These are phyloP conservation scores for Heliothis virescens DNA, from an alignment of 1,140 invertebrate species.

Conservation along the genomic window DNA sequence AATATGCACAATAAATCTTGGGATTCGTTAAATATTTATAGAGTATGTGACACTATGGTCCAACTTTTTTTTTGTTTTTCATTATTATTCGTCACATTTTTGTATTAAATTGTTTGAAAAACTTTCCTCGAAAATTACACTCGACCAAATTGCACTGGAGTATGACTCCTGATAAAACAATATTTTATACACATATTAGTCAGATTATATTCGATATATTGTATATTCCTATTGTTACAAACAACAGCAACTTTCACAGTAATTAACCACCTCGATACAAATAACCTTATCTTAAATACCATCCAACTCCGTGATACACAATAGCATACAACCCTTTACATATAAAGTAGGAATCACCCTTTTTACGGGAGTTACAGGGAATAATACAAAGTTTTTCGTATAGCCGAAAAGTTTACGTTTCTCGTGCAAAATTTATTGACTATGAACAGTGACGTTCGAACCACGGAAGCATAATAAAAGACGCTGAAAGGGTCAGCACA, in stretches of 20 bases:
- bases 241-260: not conserved
- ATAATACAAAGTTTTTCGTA: slow-evolving; percentile 60
- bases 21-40: slow-evolving; percentile 19
- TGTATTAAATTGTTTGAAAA: no score
- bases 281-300: slow-evolving; percentile 35
- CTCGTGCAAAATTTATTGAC: slow-evolving; percentile 66
- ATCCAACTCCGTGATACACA: slow-evolving; percentile 8
- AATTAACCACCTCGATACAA: slow-evolving; percentile 15
- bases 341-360: slow-evolving; percentile 49
- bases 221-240: not conserved
- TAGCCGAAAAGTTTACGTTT: slow-evolving; percentile 63
- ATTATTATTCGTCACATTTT: no score
- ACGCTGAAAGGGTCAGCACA: slow-evolving; percentile 55
- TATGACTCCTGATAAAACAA: not conserved
- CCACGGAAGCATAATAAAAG: slow-evolving; percentile 56
- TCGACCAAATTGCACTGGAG: no score
- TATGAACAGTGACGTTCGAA: slow-evolving; percentile 61
- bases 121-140: no score
- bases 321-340: slow-evolving; percentile 27
- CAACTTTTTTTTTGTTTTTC: not conserved
- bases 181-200: not conserved
- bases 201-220: no score
- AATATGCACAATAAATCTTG: slow-evolving; percentile 18
- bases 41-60: slow-evolving; percentile 1
- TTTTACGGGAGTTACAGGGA: slow-evolving; percentile 43